Evolutionary conservation across 2,113 vertebrate genomes (phyloP).

Genomic region (Hassar affinis): DNA sequence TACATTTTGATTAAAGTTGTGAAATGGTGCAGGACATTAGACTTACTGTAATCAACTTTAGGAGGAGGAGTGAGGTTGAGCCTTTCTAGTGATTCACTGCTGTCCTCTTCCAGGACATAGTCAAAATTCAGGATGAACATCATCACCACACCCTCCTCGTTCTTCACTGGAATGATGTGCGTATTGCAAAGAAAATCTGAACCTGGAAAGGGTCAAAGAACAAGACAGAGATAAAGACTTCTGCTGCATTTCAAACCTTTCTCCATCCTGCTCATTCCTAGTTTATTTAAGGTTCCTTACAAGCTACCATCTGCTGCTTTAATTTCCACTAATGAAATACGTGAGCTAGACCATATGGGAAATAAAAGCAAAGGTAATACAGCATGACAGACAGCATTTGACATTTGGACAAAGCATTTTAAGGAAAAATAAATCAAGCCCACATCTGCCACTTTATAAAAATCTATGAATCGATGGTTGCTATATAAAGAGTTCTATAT

Average conservation of each 20-base stretch:
- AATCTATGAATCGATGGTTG: neutral
- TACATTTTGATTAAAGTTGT: neutral
- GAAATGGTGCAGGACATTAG: neutral
- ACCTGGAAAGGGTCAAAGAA: slow-evolving; percentile 68
- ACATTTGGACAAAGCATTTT: neutral
- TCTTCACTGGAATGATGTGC: slow-evolving; percentile 96
- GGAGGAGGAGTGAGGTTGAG: slow-evolving; percentile 84
- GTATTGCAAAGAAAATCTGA: slow-evolving; percentile 93
- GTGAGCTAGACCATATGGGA: neutral
- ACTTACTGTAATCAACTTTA: slow-evolving; percentile 91
- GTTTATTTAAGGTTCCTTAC: slow-evolving; percentile 11
- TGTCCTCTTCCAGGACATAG: slow-evolving; percentile 83
- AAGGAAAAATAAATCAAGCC: slow-evolving; percentile 12
- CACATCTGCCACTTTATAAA: neutral
- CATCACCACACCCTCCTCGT: slow-evolving; percentile 95
- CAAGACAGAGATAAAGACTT: slow-evolving; percentile 4
- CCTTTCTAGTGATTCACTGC: slow-evolving; percentile 80
- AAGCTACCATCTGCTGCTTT: slow-evolving; percentile 20
- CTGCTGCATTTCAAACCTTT: slow-evolving; percentile 5
- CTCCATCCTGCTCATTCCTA: slow-evolving; percentile 1
- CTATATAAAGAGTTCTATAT: slow-evolving; percentile 8
- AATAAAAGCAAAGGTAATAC: neutral
- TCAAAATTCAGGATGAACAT: slow-evolving; percentile 99
- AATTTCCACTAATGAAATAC: slow-evolving; percentile 35
- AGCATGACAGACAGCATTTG: neutral